Evolutionary conservation across 2,113 vertebrate species (phyloP).

Genomic region (Vanacampus margaritifer): DNA sequence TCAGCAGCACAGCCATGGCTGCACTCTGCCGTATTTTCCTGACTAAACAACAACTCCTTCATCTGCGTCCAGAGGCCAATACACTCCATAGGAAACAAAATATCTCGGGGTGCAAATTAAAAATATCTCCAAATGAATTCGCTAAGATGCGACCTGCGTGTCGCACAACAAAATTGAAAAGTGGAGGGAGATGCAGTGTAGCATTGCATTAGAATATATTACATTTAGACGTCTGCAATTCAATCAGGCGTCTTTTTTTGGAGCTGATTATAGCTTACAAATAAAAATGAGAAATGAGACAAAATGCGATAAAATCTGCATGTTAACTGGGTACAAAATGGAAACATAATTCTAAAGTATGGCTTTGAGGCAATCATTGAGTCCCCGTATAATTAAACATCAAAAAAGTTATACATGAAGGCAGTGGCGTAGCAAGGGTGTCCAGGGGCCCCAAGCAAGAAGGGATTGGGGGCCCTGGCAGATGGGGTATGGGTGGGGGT

Average conservation of each 20-base stretch:
- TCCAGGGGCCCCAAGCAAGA: too few species aligned
- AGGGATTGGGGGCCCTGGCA: too few species aligned
- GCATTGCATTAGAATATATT: neutral
- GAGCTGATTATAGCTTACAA: neutral
- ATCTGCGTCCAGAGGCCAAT: slow-evolving; percentile 6
- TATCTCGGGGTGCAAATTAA: slow-evolving; percentile 19
- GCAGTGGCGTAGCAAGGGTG: too few species aligned
- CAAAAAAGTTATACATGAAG: neutral
- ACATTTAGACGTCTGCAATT: neutral
- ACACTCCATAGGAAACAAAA: slow-evolving; percentile 6
- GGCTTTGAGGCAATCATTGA: neutral
- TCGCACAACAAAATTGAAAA: neutral
- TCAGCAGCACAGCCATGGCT: neutral
- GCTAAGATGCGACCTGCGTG: neutral
- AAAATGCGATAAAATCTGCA: neutral
- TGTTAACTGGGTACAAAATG: neutral
- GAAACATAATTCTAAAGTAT: neutral
- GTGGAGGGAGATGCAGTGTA: slow-evolving; percentile 1
- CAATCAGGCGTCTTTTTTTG: neutral
- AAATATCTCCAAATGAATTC: slow-evolving; percentile 20
- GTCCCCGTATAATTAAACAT: neutral
- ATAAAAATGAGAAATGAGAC: neutral
- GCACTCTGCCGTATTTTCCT: too few species aligned
- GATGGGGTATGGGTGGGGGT: too few species aligned
- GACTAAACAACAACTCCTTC: slow-evolving; percentile 1